A percentile compares a stretch with the other conserved stretches of the same genome.
Evolutionary conservation across 2,797 vertebrate genomes (phyloP).

Genomic region (Yasuhikotakia modesta): DNA sequence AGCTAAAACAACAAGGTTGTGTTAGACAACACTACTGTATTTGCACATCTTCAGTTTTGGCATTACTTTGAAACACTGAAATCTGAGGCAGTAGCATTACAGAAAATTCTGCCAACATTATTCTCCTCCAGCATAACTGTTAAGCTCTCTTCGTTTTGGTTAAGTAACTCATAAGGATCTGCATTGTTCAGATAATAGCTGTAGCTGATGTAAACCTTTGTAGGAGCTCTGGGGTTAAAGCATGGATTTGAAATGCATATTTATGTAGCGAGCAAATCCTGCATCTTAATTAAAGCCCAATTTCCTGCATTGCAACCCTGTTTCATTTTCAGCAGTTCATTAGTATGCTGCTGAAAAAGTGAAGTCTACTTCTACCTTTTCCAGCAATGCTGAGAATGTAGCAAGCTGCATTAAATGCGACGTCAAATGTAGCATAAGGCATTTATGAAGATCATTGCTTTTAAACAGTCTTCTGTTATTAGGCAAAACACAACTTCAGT

Average conservation of each 20-base stretch:
- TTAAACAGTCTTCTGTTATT: neutral
- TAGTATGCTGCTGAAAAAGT: slow-evolving; percentile 25
- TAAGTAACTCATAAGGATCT: neutral
- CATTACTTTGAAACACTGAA: neutral
- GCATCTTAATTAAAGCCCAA: slow-evolving; percentile 19
- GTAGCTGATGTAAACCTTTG: neutral
- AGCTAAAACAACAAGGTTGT: too few relatives aligned
- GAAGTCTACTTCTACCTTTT: neutral
- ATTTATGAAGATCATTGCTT: slow-evolving; percentile 3
- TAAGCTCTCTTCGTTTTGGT: neutral
- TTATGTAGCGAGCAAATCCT: neutral
- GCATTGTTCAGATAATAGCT: slow-evolving; percentile 3
- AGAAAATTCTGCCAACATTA: slow-evolving; percentile 27
- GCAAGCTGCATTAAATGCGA: slow-evolving; percentile 11
- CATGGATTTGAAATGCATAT: slow-evolving; percentile 25
- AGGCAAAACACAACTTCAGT: neutral
- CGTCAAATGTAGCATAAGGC: neutral
- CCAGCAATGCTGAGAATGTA: neutral
- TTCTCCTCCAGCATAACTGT: slow-evolving; percentile 17
- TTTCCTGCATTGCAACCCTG: slow-evolving; percentile 8
- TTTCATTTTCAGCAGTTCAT: slow-evolving; percentile 31
- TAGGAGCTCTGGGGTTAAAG: neutral
- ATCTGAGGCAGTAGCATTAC: slow-evolving; percentile 12
- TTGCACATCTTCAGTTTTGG: neutral
- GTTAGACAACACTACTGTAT: too few relatives aligned